A percentile compares a stretch with the other conserved stretches of the same genome.
phyloP scores from a whole-genome alignment of 2,113 vertebrate genomes.

The Hoplias malabaricus region DNA sequence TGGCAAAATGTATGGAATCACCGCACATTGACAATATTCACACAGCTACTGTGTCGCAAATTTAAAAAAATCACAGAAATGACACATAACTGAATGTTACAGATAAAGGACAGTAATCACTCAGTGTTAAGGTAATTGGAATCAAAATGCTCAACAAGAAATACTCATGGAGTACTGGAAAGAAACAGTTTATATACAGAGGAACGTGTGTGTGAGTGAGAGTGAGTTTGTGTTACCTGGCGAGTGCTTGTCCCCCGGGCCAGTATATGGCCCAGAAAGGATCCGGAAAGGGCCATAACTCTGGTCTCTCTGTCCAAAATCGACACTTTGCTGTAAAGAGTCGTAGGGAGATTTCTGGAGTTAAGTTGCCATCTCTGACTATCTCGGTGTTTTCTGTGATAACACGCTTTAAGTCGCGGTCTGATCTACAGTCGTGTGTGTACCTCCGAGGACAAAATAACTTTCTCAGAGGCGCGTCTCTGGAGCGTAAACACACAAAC shows the following conservation, averaged over 20 bases:
- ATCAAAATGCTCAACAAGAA: too few relatives aligned
- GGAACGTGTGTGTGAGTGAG: too few relatives aligned
- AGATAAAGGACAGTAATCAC: too few relatives aligned
- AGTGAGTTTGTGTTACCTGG: too few relatives aligned
- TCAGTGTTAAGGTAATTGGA: too few relatives aligned
- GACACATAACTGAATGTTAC: too few relatives aligned
- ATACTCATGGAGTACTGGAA: too few relatives aligned
- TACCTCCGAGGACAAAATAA: background rate
- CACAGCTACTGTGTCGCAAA: too few relatives aligned
- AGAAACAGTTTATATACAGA: too few relatives aligned
- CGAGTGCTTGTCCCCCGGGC: conserved; percentile 92
- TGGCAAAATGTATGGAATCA: too few relatives aligned
- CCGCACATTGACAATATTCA: too few relatives aligned
- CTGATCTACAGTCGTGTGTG: conserved; percentile 3
- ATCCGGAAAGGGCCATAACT: conserved; percentile 88
- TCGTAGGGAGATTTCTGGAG: conserved; percentile 84
- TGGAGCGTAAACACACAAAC: background rate
- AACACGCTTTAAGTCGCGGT: conserved; percentile 69
- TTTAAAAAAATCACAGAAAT: too few relatives aligned
- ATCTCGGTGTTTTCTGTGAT: conserved; percentile 85
- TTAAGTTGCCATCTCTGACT: conserved; percentile 77
- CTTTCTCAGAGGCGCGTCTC: background rate
- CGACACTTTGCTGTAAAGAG: conserved; percentile 86
- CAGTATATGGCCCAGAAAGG: conserved; percentile 96
- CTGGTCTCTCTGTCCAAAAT: conserved; percentile 85